Base-by-base conservation (phyloP, 2,113 vertebrate species). In the Hydrolagus affinis region DNA sequence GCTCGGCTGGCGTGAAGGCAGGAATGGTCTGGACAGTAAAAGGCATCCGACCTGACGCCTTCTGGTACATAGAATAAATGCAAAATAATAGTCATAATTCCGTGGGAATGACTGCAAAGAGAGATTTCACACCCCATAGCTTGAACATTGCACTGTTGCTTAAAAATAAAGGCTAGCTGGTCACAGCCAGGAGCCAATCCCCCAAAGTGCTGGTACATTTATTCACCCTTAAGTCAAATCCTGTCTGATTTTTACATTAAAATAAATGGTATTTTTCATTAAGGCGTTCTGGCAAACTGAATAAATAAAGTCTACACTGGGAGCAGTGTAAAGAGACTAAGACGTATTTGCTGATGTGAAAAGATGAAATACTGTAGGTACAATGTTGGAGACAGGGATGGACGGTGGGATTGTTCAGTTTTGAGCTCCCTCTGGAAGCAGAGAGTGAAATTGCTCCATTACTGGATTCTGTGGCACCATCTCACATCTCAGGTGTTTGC, bases 381-480 rank as follows among this genome's bases (percentile, higher is more conserved):
- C 44, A 44, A 64, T 64, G 12, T 83, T 83, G 62, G 15, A 66
- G 15, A 19, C 60, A 83, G 28, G 78, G 25, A 30, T 83, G 78
- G 62, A 83, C 78, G 28, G 78, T 83, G 78, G 62, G 64, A 60
- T 30, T 17, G 25, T 87, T 83, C 89, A 87, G 89, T 87, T 86
- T 90, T 90, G 87, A 89, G 88, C 87, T 90, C 89, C 87, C 89
- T 90, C 88, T 89, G 88, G 87, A 90, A 91, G 86, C 73, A 4
- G 85, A 89, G 88, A 89, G 88, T 90, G 88, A 90, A 89, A 91
- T 87, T 89, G 88, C 89, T 91, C 86, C 86, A 80, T 89, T 89
- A 89, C 71, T 85, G 80, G 85, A 78, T 86, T 88, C 87, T 85
- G 87, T 28, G 17, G 86, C 28, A 77, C 10, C 85, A 88, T 85